Evolutionary conservation across 1,140 invertebrate genomes (phyloP).

Genomic region (Drosophila saltans): DNA sequence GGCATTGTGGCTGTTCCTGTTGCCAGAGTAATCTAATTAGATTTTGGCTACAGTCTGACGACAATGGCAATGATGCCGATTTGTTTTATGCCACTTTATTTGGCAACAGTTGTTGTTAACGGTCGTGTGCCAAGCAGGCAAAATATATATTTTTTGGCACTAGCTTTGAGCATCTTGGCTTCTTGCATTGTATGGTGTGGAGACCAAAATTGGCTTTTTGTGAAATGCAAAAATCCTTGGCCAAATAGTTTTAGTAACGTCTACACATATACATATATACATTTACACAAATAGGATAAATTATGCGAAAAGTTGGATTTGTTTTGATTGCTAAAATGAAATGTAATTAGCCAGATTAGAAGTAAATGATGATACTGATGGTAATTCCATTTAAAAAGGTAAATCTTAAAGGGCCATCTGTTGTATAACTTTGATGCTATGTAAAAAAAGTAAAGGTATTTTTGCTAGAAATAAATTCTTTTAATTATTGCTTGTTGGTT

Average conservation of each 20-base stretch:
- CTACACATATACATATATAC: neutral
- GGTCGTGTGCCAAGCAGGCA: constrained; percentile 60
- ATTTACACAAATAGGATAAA: constrained; percentile 70
- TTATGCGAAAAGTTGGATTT: constrained; percentile 33
- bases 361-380: neutral
- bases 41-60: constrained; percentile 31
- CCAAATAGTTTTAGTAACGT: constrained; percentile 45
- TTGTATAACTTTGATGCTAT: too few species aligned
- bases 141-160: constrained; percentile 50
- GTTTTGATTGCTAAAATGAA: constrained; percentile 11
- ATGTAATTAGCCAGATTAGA: constrained; percentile 1
- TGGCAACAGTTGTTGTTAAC: constrained; percentile 78
- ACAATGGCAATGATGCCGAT: constrained; percentile 64
- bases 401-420: too few species aligned
- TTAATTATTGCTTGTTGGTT: too few species aligned
- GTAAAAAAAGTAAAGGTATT: too few species aligned
- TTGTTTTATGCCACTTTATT: constrained; percentile 75
- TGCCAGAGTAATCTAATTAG: constrained; percentile 72
- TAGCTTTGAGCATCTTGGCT: constrained; percentile 17
- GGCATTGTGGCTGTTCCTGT: constrained; percentile 13
- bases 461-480: too few species aligned
- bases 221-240: constrained; percentile 45
- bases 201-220: constrained; percentile 31
- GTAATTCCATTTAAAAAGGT: too few species aligned
- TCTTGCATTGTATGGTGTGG: neutral